Evolutionary conservation across 2,113 vertebrate species (phyloP).

Genomic region (Phasianus colchicus): DNA sequence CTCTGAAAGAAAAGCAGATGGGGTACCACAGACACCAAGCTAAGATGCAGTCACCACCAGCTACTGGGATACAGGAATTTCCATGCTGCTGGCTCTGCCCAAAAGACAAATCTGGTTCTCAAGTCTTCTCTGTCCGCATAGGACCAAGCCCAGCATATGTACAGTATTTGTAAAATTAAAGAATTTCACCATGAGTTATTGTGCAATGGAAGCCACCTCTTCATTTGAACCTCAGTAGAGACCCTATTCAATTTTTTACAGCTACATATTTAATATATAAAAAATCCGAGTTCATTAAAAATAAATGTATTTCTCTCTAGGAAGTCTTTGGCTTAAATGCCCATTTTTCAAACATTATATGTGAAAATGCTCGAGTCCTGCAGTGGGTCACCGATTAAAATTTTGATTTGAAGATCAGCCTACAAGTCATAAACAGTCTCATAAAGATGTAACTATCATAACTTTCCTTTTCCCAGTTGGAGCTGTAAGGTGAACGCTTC

Average conservation of each 20-base stretch:
- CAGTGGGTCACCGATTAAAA: conserved; percentile 51
- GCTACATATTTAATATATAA: conserved; percentile 16
- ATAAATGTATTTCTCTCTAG: conserved; percentile 27
- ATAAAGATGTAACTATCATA: conserved; percentile 66
- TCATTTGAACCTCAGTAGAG: neutral
- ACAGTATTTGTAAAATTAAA: neutral
- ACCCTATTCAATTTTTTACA: conserved; percentile 8
- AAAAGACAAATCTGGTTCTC: neutral
- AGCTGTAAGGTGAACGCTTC: conserved; percentile 48
- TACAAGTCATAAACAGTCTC: conserved; percentile 51
- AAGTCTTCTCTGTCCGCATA: neutral
- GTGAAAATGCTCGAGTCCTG: conserved; percentile 26
- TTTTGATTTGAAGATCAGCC: conserved; percentile 60
- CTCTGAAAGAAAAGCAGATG: neutral
- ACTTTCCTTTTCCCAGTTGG: conserved; percentile 51
- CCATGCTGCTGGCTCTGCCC: neutral
- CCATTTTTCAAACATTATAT: neutral
- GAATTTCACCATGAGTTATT: neutral
- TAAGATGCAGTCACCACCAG: neutral
- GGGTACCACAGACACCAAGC: neutral
- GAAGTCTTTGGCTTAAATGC: conserved; percentile 23
- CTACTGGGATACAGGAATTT: neutral
- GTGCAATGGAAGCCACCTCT: conserved; percentile 5
- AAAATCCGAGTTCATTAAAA: conserved; percentile 52
- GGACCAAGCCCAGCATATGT: fast-evolving